Percentiles rank a stretch among this genome's conserved stretches.
phyloP scores from a whole-genome alignment of 2,888 invertebrate genomes.

The Monopis laevigella region DNA sequence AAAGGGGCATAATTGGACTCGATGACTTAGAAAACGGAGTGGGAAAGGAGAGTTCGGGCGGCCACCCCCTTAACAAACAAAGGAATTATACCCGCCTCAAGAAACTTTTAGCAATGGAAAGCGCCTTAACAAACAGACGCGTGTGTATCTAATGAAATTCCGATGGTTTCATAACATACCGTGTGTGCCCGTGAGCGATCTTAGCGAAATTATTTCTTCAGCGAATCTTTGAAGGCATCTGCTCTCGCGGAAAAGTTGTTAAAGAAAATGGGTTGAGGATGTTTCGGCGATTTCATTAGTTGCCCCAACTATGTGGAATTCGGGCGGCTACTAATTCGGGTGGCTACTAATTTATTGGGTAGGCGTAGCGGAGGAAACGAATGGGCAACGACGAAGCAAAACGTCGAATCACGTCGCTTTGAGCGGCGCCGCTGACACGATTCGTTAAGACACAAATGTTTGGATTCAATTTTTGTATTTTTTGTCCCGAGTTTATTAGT shows the following conservation, averaged over 20 bases:
- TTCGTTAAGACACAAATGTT: slow-evolving; percentile 67
- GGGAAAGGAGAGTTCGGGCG: slow-evolving; percentile 51
- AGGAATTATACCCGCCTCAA: slow-evolving; percentile 69
- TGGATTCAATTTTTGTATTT: slow-evolving; percentile 60
- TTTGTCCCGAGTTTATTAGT: slow-evolving; percentile 51
- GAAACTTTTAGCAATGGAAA: slow-evolving; percentile 69
- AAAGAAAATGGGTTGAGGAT: slow-evolving; percentile 64
- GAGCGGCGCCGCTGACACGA: slow-evolving; percentile 57
- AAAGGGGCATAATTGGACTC: slow-evolving; percentile 69
- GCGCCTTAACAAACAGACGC: slow-evolving; percentile 68
- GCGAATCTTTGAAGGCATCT: slow-evolving; percentile 64
- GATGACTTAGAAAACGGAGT: slow-evolving; percentile 68
- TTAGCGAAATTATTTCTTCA: slow-evolving; percentile 64
- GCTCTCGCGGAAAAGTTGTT: slow-evolving; percentile 66
- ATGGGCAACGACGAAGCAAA: slow-evolving; percentile 59
- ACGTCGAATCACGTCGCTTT: slow-evolving; percentile 64
- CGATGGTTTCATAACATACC: slow-evolving; percentile 67
- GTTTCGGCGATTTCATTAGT: slow-evolving; percentile 65
- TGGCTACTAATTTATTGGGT: slow-evolving; percentile 64
- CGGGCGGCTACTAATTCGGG: slow-evolving; percentile 60
- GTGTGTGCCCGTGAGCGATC: slow-evolving; percentile 55
- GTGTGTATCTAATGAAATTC: slow-evolving; percentile 69
- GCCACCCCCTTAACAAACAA: slow-evolving; percentile 46
- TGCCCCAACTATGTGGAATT: slow-evolving; percentile 60
- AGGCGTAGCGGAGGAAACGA: slow-evolving; percentile 64